phyloP scores from a whole-genome alignment of 2,888 invertebrate species.

The Caenorhabditis sulstoni region DNA sequence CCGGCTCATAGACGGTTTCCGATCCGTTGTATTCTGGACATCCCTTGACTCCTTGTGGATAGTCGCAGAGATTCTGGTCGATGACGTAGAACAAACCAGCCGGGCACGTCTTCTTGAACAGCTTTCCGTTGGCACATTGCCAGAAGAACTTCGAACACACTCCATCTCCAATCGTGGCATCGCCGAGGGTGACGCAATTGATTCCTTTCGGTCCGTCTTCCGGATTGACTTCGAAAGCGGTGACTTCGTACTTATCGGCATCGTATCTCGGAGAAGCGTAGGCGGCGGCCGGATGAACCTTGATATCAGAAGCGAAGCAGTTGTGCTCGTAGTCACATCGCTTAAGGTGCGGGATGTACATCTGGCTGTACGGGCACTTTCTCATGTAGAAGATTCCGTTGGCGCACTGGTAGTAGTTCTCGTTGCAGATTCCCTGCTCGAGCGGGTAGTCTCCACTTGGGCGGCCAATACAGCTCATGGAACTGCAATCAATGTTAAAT shows the following conservation, averaged over 20 bases:
- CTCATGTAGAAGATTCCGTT: constrained; percentile 41
- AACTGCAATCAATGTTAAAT: constrained; percentile 7
- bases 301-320: constrained; percentile 13
- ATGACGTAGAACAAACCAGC: constrained; percentile 58
- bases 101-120: constrained; percentile 64
- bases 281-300: constrained; percentile 3
- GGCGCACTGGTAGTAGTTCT: constrained; percentile 42
- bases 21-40: constrained; percentile 45
- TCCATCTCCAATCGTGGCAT: constrained; percentile 36
- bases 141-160: constrained; percentile 58
- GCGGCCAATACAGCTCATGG: constrained; percentile 26
- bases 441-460: constrained; percentile 37
- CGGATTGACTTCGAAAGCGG: constrained; percentile 16
- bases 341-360: constrained; percentile 25
- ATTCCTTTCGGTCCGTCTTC: constrained; percentile 29
- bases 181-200: constrained; percentile 45
- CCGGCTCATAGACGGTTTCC: constrained; percentile 47
- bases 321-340: constrained; percentile 23
- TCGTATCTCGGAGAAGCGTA: constrained; percentile 31
- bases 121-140: constrained; percentile 60
- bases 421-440: constrained; percentile 20
- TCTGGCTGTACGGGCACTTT: constrained; percentile 46
- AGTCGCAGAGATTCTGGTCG: constrained; percentile 57
- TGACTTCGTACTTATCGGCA: constrained; percentile 24
- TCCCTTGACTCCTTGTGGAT: constrained; percentile 46